phyloP scores from a whole-genome alignment of 2,113 vertebrate species.

The Eublepharis macularius region DNA sequence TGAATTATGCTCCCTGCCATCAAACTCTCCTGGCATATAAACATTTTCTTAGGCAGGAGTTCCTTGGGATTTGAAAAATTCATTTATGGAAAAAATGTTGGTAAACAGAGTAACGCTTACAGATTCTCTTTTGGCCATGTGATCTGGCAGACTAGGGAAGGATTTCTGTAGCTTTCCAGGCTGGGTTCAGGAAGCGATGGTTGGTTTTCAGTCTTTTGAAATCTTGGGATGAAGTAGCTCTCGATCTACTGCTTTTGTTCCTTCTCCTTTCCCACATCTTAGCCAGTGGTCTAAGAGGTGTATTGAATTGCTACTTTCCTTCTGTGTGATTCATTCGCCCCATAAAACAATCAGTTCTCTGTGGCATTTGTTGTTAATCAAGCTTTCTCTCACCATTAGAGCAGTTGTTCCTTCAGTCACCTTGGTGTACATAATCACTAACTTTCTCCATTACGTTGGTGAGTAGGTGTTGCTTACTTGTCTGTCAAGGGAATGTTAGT shows the following conservation, averaged over 20 bases:
- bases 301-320: constrained; percentile 19
- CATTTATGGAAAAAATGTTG: too few relatives aligned
- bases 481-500: constrained; percentile 51
- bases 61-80: too few relatives aligned
- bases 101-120: not conserved
- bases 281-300: constrained; percentile 42
- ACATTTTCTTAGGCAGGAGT: too few relatives aligned
- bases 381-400: constrained; percentile 57
- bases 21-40: too few relatives aligned
- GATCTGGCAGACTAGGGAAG: not conserved
- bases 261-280: constrained; percentile 23
- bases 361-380: constrained; percentile 65
- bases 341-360: constrained; percentile 58
- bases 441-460: constrained; percentile 54
- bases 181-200: not conserved
- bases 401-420: constrained; percentile 53
- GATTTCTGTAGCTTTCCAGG: not conserved
- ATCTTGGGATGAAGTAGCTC: not conserved
- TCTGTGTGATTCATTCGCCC: constrained; percentile 50
- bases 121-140: not conserved
- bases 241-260: constrained; percentile 24
- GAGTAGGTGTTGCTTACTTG: constrained; percentile 49
- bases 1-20: too few relatives aligned
- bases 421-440: constrained; percentile 59
- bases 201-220: not conserved